Conservation (phyloP, 2,888 invertebrate genomes). For the Theodoxus fluviatilis region DNA sequence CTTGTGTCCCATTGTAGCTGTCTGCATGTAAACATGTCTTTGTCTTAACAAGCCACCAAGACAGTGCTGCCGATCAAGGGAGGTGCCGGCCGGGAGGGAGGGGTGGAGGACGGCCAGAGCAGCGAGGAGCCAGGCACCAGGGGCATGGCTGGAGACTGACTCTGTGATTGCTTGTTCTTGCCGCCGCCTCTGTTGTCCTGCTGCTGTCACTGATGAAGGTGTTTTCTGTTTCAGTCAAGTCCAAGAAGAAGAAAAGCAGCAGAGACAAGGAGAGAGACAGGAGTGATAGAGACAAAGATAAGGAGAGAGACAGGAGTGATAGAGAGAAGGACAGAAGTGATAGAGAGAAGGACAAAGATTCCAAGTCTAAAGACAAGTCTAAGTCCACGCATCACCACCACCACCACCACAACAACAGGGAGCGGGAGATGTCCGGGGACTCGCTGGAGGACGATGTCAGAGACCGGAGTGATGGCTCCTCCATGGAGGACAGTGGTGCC, state of each 20-base stretch:
- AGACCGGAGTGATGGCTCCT: conserved; percentile 2
- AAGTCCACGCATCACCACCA: conserved; percentile 22
- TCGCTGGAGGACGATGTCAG: conserved; percentile 30
- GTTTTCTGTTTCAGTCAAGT: conserved; percentile 35
- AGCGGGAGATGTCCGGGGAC: conserved; percentile 18
- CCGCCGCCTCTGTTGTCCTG: background rate
- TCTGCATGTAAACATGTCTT: too few relatives aligned
- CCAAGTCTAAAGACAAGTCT: conserved; percentile 25
- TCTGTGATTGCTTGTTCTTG: too few relatives aligned
- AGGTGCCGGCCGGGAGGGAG: too few relatives aligned
- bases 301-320: conserved; percentile 27
- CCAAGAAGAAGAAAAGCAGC: conserved; percentile 41
- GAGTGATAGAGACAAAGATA: conserved; percentile 62
- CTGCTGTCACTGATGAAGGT: background rate
- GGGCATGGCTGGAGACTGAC: too few relatives aligned
- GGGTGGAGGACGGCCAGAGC: too few relatives aligned
- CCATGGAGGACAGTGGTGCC: background rate
- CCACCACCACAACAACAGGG: conserved; percentile 16
- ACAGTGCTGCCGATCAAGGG: too few relatives aligned
- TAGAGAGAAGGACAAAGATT: conserved; percentile 19
- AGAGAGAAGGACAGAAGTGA: conserved; percentile 18
- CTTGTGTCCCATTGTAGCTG: too few relatives aligned
- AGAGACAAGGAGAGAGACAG: conserved; percentile 32
- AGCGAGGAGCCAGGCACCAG: too few relatives aligned
- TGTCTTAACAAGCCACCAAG: too few relatives aligned